Evolutionary conservation across 2,888 invertebrate genomes (phyloP).

Genomic region (Mythimna lalbum): DNA sequence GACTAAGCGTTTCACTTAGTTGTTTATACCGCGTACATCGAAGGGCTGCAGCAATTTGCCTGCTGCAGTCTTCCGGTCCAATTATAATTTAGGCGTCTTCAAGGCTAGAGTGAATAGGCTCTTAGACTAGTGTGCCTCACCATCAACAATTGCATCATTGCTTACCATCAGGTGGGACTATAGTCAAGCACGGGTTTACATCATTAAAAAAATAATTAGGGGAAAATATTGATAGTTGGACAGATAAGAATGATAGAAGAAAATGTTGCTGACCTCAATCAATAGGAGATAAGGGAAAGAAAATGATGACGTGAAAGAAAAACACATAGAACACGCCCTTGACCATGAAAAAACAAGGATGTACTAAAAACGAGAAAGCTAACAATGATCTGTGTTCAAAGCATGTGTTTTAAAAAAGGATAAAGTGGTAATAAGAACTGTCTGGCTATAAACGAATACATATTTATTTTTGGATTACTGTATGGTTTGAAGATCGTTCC

Average conservation of each 20-base stretch:
- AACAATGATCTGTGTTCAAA: constrained; percentile 32
- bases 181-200: no score
- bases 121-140: no score
- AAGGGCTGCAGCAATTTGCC: no score
- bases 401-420: constrained; percentile 15
- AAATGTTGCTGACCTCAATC: not conserved
- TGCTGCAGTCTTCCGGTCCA: no score
- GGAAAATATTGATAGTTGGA: not conserved
- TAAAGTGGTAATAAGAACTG: constrained; percentile 15
- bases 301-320: not conserved
- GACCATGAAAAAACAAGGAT: not conserved
- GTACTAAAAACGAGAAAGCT: constrained; percentile 17
- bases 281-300: not conserved
- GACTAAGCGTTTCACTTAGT: no score
- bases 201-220: no score
- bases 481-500: not conserved
- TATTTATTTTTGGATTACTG: constrained; percentile 33
- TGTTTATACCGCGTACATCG: no score
- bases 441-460: constrained; percentile 7
- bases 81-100: no score
- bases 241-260: not conserved
- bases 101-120: no score
- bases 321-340: not conserved
- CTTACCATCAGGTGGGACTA: no score
- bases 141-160: no score